phyloP scores from a whole-genome alignment of 2,113 vertebrate species.

The Naja naja region DNA sequence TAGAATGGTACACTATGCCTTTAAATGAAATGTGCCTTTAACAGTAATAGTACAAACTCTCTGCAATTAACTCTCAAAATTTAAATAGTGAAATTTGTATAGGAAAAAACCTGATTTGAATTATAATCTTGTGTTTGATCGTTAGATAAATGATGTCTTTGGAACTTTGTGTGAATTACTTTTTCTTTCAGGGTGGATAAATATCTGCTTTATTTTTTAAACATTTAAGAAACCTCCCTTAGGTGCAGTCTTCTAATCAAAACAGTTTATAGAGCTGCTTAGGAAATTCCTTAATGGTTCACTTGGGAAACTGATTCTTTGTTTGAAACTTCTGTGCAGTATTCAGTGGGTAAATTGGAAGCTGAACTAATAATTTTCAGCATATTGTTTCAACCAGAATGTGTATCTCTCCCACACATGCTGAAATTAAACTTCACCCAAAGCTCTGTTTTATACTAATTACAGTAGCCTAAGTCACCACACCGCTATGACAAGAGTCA shows the following conservation, averaged over 20 bases:
- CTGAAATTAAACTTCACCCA: neutral
- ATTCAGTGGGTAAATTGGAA: neutral
- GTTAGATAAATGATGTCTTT: constrained; percentile 6
- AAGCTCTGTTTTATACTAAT: neutral
- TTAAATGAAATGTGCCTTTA: constrained; percentile 82
- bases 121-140: constrained; percentile 7
- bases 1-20: constrained; percentile 91
- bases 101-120: constrained; percentile 58
- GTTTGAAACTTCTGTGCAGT: neutral
- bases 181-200: neutral
- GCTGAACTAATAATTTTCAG: neutral
- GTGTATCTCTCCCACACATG: neutral
- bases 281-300: neutral
- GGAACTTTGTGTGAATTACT: neutral
- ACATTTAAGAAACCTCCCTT: neutral
- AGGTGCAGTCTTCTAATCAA: neutral
- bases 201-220: neutral
- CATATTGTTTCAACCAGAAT: neutral
- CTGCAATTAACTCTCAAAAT: constrained; percentile 88
- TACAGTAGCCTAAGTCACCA: neutral
- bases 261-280: neutral
- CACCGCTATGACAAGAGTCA: neutral
- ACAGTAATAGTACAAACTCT: constrained; percentile 76
- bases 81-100: constrained; percentile 76
- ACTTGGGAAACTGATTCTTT: neutral